Base-by-base conservation (phyloP, 2,888 invertebrate genomes). In the Polydrusus tereticollis region DNA sequence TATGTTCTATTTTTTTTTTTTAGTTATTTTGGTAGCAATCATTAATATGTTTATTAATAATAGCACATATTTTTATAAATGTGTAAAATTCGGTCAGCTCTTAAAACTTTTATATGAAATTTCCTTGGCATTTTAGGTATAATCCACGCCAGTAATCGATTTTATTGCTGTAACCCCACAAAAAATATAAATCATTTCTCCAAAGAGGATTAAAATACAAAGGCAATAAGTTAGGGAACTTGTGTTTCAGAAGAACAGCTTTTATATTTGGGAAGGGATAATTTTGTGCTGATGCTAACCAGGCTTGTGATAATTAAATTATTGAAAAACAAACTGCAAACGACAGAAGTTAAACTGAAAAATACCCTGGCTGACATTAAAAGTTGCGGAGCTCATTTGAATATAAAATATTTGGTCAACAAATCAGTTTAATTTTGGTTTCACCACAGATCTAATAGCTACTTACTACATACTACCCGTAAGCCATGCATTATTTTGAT, bases 161-260 rank as follows among this genome's bases (percentile, higher is more conserved):
- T 18, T 18, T 43, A 43, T 18, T 16, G 2, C 43, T 18, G 18
- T 43, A 43, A 18, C 18, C 18, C 43, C 43, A 18, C 38, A 38
- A n/a, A 43, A 41, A 43, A 43, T 43, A 43, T 43, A 43, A 43
- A 43, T 43, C 43, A 43, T 43, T 43, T 43, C 7, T 36, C 18
- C 43, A 43, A 43, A 43, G 43, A 43, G 43, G 43, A 43, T 18
- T 43, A 43, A 43, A 43, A 43, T 43, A 43, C 18, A 43, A 43
- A 18, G 18, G 18, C 43, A 43, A 43, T 43, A 43, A 43, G 43
- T 43, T 43, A 43, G 8, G 43, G 18, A 43, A 41, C n/a, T 41
- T 41, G 41, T n/a, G 41, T 41, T 41, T 1, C 41, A 41, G n/a
- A 16, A 18, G 18, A 18, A 16, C 43, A 43, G 43, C 18, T 43